Evolutionary conservation across 53 echinoderm and acorn worm genomes (phyloP), one percentile per base, ranked within the genome.

Genomic region (Arbacia lixula): DNA sequence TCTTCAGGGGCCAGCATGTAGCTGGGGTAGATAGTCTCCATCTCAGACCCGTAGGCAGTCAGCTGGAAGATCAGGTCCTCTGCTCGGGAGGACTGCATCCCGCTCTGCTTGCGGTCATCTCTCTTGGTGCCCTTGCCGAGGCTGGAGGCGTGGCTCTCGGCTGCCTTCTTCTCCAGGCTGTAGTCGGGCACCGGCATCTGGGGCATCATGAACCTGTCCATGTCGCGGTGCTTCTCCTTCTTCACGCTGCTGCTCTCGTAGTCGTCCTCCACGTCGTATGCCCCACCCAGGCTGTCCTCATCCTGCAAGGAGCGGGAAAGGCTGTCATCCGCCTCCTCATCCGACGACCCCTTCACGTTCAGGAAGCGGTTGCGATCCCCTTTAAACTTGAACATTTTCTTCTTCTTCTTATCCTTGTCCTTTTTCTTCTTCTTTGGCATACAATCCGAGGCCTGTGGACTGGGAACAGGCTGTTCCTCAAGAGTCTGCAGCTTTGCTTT

Each of bases 21-120:
- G 64, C 82, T 81, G 33, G 82, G 82, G 31, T 81, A 81, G 43
- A 81, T 63, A 0, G 82, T 81, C 64, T 81, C 82, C 82, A 81
- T 81, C 42, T 81, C 82, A 21, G 82, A 42, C 27, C 82, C 82
- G 31, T 61, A 50, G 1, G 89, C 85, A 1, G 89, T 89, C 85
- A 89, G 68, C 66, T 89, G 89, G 3, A 78, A 89, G 77, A 89
- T 89, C 12, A 89, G 77, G 28, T 89, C 89, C 20, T 89, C 89
- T 3, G 85, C 89, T 24, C 85, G 89, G 6, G 85, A 85, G n/a
- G 89, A 89, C 42, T 86, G 73, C 12, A 71, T 72, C 39, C 43
- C 73, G 6, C 57, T 39, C 61, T 72, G 60, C 21, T 60, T 72
- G n/a, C 72, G 39, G 10, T 74, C 75, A 20, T 75, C 86, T 20